These are phyloP conservation scores for Petrocephalus schoutedeni DNA, from an alignment of 2,797 vertebrate species.

Conservation along the genomic window DNA sequence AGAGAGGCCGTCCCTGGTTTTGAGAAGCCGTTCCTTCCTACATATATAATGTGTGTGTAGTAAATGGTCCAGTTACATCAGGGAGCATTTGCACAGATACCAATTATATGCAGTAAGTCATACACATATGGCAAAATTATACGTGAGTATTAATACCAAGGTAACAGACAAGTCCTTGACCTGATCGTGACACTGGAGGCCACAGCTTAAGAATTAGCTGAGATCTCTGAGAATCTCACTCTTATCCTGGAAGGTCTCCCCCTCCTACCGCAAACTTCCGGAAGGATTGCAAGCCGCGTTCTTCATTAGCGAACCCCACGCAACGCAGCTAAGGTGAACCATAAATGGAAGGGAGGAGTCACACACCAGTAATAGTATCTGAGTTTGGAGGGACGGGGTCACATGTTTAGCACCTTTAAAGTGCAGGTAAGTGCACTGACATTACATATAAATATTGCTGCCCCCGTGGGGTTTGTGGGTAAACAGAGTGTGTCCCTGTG, in stretches of 20 bases:
- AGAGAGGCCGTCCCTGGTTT: background rate
- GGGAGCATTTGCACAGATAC: background rate
- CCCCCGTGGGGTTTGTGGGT: background rate
- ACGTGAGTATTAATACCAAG: background rate
- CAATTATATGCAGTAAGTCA: background rate
- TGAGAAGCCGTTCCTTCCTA: background rate
- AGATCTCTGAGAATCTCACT: background rate
- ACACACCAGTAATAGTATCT: background rate
- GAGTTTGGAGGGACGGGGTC: background rate
- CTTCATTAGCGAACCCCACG: background rate
- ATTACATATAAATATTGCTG: background rate
- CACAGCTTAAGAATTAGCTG: background rate
- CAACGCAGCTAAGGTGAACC: background rate
- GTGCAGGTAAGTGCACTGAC: background rate
- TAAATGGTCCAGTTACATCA: background rate
- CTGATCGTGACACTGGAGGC: background rate
- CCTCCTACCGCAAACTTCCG: background rate
- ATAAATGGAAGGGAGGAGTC: background rate
- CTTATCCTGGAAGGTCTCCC: background rate
- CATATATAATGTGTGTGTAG: background rate
- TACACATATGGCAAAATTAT: background rate
- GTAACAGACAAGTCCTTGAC: background rate
- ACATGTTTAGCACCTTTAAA: background rate
- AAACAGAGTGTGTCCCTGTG: background rate
- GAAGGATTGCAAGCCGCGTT: background rate